phyloP scores from a whole-genome alignment of 2,113 vertebrate species.

The Petaurus breviceps region DNA sequence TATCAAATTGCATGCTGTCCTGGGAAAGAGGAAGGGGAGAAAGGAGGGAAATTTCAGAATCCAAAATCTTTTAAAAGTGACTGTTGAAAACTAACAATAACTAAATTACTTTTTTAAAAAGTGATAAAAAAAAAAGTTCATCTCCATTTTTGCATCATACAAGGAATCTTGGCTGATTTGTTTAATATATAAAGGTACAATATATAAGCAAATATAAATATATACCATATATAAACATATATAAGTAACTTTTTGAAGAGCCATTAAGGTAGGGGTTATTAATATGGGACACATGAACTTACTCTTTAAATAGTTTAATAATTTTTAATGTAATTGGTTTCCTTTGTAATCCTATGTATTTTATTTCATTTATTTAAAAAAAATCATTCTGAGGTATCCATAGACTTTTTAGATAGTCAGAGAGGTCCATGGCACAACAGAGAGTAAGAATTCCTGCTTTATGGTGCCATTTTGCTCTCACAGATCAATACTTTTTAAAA shows the following conservation, averaged over 20 bases:
- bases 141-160: background rate
- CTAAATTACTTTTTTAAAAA: too few relatives aligned
- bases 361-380: background rate
- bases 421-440: background rate
- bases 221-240: too few relatives aligned
- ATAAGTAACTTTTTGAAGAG: background rate
- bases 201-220: too few relatives aligned
- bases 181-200: background rate
- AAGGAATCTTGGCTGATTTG: background rate
- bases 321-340: background rate
- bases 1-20: too few relatives aligned
- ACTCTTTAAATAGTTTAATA: background rate
- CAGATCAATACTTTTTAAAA: background rate
- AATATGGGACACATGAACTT: background rate
- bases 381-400: background rate
- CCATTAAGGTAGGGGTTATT: background rate
- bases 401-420: background rate
- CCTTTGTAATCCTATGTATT: background rate
- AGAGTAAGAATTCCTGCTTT: background rate
- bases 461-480: background rate
- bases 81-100: too few relatives aligned
- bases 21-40: too few relatives aligned
- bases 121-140: background rate
- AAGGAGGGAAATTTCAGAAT: too few relatives aligned
- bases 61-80: too few relatives aligned